A percentile compares a stretch with the other conserved stretches of the same genome.
phyloP scores from a whole-genome alignment of 2,888 invertebrate species.

The Chirona hameri region DNA sequence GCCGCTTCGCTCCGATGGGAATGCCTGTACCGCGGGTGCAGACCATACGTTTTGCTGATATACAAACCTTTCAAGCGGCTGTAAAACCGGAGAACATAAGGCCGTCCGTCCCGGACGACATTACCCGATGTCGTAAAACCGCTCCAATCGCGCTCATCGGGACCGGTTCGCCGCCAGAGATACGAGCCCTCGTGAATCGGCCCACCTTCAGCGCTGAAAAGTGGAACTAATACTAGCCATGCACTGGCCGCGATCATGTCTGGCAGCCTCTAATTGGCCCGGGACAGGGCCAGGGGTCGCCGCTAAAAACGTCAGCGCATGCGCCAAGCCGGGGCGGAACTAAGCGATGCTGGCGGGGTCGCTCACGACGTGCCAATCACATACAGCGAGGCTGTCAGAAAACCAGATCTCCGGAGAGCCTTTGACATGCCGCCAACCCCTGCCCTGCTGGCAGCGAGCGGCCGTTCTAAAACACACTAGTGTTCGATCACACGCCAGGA shows the following conservation, averaged over 20 bases:
- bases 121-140: neutral
- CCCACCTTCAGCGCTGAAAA: neutral
- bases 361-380: conserved; percentile 1
- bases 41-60: neutral
- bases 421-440: neutral
- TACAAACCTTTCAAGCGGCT: neutral
- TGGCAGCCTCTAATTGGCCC: neutral
- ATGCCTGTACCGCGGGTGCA: neutral
- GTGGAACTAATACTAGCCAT: neutral
- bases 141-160: neutral
- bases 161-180: neutral
- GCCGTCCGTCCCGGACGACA: neutral
- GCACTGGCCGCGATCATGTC: neutral
- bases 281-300: neutral
- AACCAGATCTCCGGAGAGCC: neutral
- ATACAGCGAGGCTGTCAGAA: neutral
- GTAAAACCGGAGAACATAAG: neutral
- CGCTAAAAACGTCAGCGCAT: neutral
- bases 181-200: conserved; percentile 3
- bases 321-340: neutral
- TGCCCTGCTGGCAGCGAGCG: neutral
- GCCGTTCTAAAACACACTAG: too few relatives aligned
- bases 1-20: neutral
- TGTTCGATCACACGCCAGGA: too few relatives aligned
- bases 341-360: neutral